Evolutionary conservation across 2,113 vertebrate species (phyloP).

Genomic region (Brachionichthys hirsutus): DNA sequence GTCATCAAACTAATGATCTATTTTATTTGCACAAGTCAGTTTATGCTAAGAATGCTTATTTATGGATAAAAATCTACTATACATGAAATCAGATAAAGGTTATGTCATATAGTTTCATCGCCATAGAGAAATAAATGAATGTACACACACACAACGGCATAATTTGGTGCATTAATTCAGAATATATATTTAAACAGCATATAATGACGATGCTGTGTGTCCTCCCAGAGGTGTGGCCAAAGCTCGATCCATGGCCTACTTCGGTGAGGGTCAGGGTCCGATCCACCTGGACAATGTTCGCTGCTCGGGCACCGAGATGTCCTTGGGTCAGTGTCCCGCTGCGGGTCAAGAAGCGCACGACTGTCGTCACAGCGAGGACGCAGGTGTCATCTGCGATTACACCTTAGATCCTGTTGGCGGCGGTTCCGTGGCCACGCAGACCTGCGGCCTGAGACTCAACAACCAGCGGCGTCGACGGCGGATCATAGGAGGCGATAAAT

Average conservation of each 20-base stretch:
- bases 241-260: constrained; percentile 84
- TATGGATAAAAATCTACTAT: no score
- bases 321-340: constrained; percentile 72
- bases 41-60: no score
- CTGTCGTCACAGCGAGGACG: constrained; percentile 85
- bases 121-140: no score
- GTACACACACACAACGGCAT: no score
- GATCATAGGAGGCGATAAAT: constrained; percentile 87
- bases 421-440: constrained; percentile 24
- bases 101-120: no score
- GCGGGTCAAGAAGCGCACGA: constrained; percentile 65
- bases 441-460: constrained; percentile 69
- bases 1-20: no score
- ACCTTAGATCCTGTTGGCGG: constrained; percentile 65
- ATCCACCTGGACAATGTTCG: constrained; percentile 82
- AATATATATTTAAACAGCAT: no score
- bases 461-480: constrained; percentile 79
- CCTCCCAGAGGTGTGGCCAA: constrained; percentile 79
- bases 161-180: no score
- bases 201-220: not conserved
- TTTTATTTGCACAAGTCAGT: no score
- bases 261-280: constrained; percentile 81
- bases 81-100: no score
- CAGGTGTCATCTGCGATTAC: constrained; percentile 86
- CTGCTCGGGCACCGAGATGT: constrained; percentile 79